Evolutionary conservation across 2,888 invertebrate species (phyloP).

Genomic region (Subacronicta megacephala): DNA sequence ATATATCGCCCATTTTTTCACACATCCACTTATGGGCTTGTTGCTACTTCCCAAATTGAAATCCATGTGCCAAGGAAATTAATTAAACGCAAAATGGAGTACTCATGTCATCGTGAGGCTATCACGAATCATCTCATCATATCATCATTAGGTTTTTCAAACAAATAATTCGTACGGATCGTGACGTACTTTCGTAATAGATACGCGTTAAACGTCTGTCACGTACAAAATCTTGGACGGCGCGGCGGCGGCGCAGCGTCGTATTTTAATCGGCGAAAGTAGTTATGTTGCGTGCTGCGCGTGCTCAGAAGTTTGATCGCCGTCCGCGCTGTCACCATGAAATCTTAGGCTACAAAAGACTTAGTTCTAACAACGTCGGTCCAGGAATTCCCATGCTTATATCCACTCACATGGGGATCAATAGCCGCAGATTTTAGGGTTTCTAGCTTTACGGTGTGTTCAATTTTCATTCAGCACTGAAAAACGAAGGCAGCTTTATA

Average conservation of each 20-base stretch:
- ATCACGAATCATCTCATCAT: slow-evolving; percentile 10
- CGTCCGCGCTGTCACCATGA: slow-evolving; percentile 27
- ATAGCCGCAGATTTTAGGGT: background rate
- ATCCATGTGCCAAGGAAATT: slow-evolving; percentile 2
- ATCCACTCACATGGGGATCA: background rate
- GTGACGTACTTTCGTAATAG: slow-evolving; percentile 69
- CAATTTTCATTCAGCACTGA: background rate
- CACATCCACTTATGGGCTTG: too few species aligned
- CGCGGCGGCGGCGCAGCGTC: slow-evolving; percentile 62
- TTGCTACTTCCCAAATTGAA: slow-evolving; percentile 5
- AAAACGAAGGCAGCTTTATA: background rate
- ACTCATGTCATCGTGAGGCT: slow-evolving; percentile 24
- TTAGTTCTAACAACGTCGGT: background rate
- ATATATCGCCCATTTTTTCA: too few species aligned
- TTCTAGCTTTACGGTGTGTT: background rate
- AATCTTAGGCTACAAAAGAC: slow-evolving; percentile 19
- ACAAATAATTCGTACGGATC: slow-evolving; percentile 57
- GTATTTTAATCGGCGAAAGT: slow-evolving; percentile 86
- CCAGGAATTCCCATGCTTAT: background rate
- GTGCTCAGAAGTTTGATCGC: slow-evolving; percentile 74
- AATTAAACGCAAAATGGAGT: slow-evolving; percentile 3
- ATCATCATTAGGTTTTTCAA: slow-evolving; percentile 43
- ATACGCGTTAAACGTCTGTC: slow-evolving; percentile 71
- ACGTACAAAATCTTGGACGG: slow-evolving; percentile 72
- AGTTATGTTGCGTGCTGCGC: slow-evolving; percentile 81